Conservation (phyloP, 2,113 vertebrate genomes). For the Festucalex cinctus region DNA sequence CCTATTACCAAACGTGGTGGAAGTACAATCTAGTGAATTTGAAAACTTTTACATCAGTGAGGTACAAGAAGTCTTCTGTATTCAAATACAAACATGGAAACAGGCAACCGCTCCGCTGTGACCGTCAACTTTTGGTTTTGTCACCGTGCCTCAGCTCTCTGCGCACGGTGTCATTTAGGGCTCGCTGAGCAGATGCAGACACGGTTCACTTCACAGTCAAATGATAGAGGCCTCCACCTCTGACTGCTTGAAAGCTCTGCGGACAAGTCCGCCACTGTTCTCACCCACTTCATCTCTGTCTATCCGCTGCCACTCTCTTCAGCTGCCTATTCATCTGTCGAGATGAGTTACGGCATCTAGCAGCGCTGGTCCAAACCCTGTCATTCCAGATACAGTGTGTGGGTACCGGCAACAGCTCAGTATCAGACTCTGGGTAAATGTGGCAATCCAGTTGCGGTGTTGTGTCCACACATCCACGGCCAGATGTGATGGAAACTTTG, state of each 20-base stretch:
- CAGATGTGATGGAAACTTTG: conserved; percentile 14
- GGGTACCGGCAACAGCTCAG: conserved; percentile 16
- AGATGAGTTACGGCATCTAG: neutral
- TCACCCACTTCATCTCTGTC: conserved; percentile 27
- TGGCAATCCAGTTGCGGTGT: conserved; percentile 36
- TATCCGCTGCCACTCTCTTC: conserved; percentile 12
- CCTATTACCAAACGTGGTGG: neutral
- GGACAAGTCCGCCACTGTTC: conserved; percentile 49
- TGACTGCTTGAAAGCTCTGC: conserved; percentile 14
- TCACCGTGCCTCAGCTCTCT: conserved; percentile 18
- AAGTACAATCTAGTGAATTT: too few relatives aligned
- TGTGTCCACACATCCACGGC: conserved; percentile 16
- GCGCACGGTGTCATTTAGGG: conserved; percentile 50
- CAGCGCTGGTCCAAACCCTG: conserved; percentile 16
- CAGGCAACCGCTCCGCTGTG: neutral
- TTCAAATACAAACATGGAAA: neutral
- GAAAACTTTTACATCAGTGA: neutral
- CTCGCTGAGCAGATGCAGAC: conserved; percentile 30
- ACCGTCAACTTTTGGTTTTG: conserved; percentile 6
- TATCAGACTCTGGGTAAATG: conserved; percentile 18
- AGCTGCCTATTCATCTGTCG: conserved; percentile 15
- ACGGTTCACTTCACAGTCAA: conserved; percentile 49
- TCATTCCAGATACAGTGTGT: conserved; percentile 22
- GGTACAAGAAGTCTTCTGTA: neutral
- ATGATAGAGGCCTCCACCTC: conserved; percentile 54